Percentiles rank a stretch among this genome's conserved stretches.
Evolutionary conservation across 2,888 invertebrate species (phyloP).

Genomic region (Eristalis tenax): DNA sequence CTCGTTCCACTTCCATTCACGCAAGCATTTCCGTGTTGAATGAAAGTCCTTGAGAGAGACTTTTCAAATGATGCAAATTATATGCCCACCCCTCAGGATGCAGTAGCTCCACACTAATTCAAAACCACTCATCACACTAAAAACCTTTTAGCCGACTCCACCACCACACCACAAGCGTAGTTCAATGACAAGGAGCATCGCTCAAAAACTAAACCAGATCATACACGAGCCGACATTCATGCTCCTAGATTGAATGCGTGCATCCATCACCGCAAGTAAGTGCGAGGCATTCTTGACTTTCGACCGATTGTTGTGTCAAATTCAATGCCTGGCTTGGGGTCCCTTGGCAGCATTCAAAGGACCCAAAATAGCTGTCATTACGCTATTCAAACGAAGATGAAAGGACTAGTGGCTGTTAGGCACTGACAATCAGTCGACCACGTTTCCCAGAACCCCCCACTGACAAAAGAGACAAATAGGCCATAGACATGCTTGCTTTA

Average conservation of each 20-base stretch:
- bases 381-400: not conserved
- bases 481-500: constrained; percentile 42
- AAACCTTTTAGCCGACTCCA: not conserved
- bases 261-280: not conserved
- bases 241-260: not conserved
- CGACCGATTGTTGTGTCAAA: not conserved
- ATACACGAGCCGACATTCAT: not conserved
- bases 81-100: not conserved
- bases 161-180: not conserved
- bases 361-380: constrained; percentile 11
- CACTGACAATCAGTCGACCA: constrained; percentile 38
- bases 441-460: too few species aligned
- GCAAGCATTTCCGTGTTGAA: not conserved
- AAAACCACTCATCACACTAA: not conserved
- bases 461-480: constrained; percentile 54
- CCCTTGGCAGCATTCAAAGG: too few species aligned
- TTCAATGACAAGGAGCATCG: not conserved
- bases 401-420: constrained; percentile 5
- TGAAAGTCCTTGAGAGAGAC: not conserved
- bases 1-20: not conserved
- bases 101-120: too few species aligned
- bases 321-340: not conserved
- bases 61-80: not conserved
- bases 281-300: not conserved
- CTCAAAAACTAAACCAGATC: not conserved